Conservation (phyloP, 2,888 invertebrate genomes). For the Disparrhopalites patrizii region DNA sequence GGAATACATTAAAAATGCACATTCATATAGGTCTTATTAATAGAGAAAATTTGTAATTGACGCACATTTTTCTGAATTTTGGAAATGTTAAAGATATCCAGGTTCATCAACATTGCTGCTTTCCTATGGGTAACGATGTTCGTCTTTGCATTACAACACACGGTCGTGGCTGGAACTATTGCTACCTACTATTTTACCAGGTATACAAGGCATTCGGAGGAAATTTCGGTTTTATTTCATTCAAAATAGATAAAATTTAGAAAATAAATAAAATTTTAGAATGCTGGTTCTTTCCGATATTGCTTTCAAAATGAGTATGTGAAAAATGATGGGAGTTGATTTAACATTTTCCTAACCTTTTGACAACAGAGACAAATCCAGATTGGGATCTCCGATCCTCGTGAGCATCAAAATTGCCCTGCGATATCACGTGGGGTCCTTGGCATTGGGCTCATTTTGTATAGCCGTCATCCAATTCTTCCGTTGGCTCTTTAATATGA, state of each 20-base stretch:
- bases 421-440: constrained; percentile 70
- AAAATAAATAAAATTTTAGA: no score
- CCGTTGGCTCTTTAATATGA: constrained; percentile 54
- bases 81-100: no score
- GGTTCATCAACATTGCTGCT: constrained; percentile 58
- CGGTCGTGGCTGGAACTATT: constrained; percentile 63
- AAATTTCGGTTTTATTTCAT: not conserved
- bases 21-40: no score
- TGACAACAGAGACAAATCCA: constrained; percentile 55
- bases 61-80: no score
- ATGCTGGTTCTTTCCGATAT: not conserved
- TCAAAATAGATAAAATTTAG: not conserved
- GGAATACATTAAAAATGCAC: no score
- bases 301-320: not conserved
- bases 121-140: constrained; percentile 65
- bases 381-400: constrained; percentile 54
- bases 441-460: constrained; percentile 71
- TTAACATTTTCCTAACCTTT: not conserved
- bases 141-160: constrained; percentile 64
- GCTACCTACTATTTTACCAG: constrained; percentile 65
- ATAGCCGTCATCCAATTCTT: constrained; percentile 67
- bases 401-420: constrained; percentile 56
- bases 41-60: no score
- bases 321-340: not conserved
- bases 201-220: no score